Base-by-base conservation (phyloP, 1,140 invertebrate species). In the Lepidostoma basale region DNA sequence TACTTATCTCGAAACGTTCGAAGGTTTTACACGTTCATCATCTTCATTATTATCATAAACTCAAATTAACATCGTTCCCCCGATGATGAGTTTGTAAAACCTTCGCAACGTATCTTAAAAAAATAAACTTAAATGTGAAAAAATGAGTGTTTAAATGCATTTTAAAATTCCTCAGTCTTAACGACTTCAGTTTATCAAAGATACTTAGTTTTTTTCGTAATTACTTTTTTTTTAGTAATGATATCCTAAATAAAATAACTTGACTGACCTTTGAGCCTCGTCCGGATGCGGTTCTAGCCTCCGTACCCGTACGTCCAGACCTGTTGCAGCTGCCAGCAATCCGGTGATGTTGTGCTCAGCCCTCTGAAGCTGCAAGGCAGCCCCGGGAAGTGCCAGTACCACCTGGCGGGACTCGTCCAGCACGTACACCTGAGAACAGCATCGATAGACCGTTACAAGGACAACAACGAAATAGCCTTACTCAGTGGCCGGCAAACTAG, bases 401-500 rank as follows among this genome's bases (percentile, higher is more conserved):
- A 94, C 84, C 77, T 94, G 89, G 69, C 90, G 91, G 30, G 88
- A 86, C 74, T 93, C 91, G 69, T 94, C 90, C 42, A 95, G 77
- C 4, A 94, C 87, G 77, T 94, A 93, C 1, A 95, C 88, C 90
- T 92, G 72, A 1, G 16, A 47, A 36, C 1, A 9, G 40, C 9
- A 49, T 23, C 20, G 77, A 74, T 68, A 74, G 67, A 2, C 40
- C 8, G 12, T 16, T 14, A 16, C 40, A 47, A 47, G 9, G 47
- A 23, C 20, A 30, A 26, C 40, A 28, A 42, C 26, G 9, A n/a
- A 8, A 25, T 0, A 49, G 10, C 4, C 16, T n/a, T n/a, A n/a
- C n/a, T n/a, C n/a, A n/a, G n/a, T n/a, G n/a, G n/a, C n/a, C n/a
- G n/a, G n/a, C n/a, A n/a, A n/a, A n/a, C n/a, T n/a, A n/a, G n/a